These are phyloP conservation scores for Corvus moneduloides DNA, from an alignment of 2,113 vertebrate species.

Conservation along the genomic window DNA sequence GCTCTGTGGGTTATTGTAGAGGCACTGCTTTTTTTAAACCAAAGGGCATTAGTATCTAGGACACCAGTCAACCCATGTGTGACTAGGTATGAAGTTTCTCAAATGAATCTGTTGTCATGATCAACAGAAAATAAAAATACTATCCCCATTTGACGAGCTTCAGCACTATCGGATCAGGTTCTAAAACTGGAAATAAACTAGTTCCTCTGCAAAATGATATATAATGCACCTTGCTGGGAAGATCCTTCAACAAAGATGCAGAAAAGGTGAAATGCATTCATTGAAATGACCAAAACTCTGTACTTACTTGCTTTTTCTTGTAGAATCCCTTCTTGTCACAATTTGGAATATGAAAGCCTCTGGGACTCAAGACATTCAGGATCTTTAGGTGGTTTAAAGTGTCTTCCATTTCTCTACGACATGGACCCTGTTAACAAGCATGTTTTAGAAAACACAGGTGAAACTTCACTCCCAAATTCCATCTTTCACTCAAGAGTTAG, in stretches of 20 bases:
- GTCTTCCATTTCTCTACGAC: conserved; percentile 91
- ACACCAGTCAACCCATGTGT: not conserved
- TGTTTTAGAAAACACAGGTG: not conserved
- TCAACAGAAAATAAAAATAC: conserved; percentile 54
- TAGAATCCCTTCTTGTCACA: conserved; percentile 98
- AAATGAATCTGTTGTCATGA: conserved; percentile 44
- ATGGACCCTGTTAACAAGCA: conserved; percentile 82
- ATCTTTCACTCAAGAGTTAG: not conserved
- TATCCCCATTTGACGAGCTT: not conserved
- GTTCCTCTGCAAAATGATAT: not conserved
- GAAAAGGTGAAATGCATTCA: not conserved
- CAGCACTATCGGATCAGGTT: not conserved
- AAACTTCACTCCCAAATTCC: not conserved
- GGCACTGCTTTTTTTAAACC: conserved; percentile 61
- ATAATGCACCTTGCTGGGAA: not conserved
- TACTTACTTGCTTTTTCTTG: conserved; percentile 94
- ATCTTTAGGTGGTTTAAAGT: conserved; percentile 89
- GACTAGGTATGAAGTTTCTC: conserved; percentile 38
- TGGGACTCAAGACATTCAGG: conserved; percentile 83
- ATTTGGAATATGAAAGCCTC: conserved; percentile 92
- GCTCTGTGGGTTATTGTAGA: conserved; percentile 22
- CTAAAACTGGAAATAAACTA: not conserved
- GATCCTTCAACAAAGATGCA: not conserved
- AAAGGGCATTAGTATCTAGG: conserved; percentile 31
- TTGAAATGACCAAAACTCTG: not conserved